Evolutionary conservation across 2,888 invertebrate species (phyloP).

Genomic region (Nebria salina): DNA sequence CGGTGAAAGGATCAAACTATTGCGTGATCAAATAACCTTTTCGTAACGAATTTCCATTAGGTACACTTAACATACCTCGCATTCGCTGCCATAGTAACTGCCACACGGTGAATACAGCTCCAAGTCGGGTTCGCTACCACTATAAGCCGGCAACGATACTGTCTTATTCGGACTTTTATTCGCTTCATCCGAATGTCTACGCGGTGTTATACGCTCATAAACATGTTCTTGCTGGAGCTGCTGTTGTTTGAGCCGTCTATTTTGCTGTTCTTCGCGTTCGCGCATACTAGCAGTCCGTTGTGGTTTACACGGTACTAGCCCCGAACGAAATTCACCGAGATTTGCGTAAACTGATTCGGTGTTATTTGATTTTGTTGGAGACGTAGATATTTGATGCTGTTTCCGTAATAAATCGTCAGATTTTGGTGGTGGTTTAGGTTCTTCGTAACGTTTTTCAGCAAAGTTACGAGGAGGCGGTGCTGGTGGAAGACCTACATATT

Average conservation of each 20-base stretch:
- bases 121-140: slow-evolving; percentile 84
- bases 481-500: slow-evolving; percentile 73
- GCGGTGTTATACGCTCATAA: slow-evolving; percentile 67
- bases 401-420: slow-evolving; percentile 72
- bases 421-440: slow-evolving; percentile 78
- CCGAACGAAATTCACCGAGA: slow-evolving; percentile 84
- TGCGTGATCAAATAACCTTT: slow-evolving; percentile 35
- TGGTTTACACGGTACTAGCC: slow-evolving; percentile 80
- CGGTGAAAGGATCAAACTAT: slow-evolving; percentile 28
- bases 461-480: slow-evolving; percentile 79
- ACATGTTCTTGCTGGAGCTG: slow-evolving; percentile 53
- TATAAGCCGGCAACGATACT: slow-evolving; percentile 74
- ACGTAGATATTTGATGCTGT: slow-evolving; percentile 62
- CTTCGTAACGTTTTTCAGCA: slow-evolving; percentile 67
- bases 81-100: slow-evolving; percentile 75
- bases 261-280: slow-evolving; percentile 70
- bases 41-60: slow-evolving; percentile 15
- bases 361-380: slow-evolving; percentile 47
- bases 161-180: slow-evolving; percentile 63
- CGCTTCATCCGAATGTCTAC: slow-evolving; percentile 76
- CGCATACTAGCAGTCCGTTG: slow-evolving; percentile 88
- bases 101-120: slow-evolving; percentile 82
- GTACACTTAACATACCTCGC: slow-evolving; percentile 58
- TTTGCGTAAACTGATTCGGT: slow-evolving; percentile 80
- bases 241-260: slow-evolving; percentile 54